phyloP scores from a whole-genome alignment of 2,888 invertebrate species.

The Hydraecia micacea region DNA sequence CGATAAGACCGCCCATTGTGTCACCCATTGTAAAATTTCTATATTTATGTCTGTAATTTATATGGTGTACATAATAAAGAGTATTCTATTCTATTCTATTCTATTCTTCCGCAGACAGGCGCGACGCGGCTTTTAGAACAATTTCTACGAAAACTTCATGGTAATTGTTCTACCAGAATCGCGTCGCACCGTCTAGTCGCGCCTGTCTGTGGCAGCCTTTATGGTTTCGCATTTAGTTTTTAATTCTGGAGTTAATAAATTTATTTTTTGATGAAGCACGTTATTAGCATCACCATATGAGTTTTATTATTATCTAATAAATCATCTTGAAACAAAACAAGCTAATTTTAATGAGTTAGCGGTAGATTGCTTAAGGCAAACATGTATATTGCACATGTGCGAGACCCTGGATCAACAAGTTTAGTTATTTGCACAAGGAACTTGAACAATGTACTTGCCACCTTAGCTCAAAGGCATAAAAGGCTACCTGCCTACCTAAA shows the following conservation, averaged over 20 bases:
- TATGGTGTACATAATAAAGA: too few species aligned
- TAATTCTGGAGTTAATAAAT: conserved; percentile 4
- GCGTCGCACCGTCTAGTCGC: not conserved
- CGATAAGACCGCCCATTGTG: too few species aligned
- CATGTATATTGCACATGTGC: conserved; percentile 9
- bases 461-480: not conserved
- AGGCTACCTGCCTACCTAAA: not conserved
- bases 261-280: not conserved
- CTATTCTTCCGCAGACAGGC: not conserved
- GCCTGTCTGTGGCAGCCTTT: not conserved
- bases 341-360: conserved; percentile 13
- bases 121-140: not conserved
- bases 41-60: too few species aligned
- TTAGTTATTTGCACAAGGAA: not conserved
- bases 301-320: conserved; percentile 15
- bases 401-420: conserved; percentile 13
- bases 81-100: too few species aligned
- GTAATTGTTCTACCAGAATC: not conserved
- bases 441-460: not conserved
- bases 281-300: conserved; percentile 15
- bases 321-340: conserved; percentile 20
- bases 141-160: not conserved
- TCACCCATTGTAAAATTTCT: too few species aligned
- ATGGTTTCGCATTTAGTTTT: not conserved
- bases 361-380: not conserved